These are phyloP conservation scores for Allophyes oxyacanthae DNA, from an alignment of 2,888 invertebrate genomes.

Conservation along the genomic window DNA sequence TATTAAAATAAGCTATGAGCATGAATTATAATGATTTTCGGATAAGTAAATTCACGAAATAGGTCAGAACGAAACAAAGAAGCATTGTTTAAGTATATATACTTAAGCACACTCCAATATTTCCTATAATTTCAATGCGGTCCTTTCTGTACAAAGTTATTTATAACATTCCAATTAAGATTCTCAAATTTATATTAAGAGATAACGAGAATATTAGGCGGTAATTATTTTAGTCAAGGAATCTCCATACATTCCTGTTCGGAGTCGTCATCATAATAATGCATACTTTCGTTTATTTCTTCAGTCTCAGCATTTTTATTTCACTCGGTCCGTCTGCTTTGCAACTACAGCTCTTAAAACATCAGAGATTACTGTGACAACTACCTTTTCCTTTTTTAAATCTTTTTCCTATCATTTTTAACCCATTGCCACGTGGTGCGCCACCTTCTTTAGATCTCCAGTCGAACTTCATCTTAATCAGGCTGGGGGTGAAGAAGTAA, in stretches of 20 bases:
- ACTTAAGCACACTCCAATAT: no score
- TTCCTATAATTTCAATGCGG: slow-evolving; percentile 12
- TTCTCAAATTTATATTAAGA: slow-evolving; percentile 47
- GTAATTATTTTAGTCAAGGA: slow-evolving; percentile 42
- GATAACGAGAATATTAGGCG: slow-evolving; percentile 46
- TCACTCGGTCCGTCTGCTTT: slow-evolving; percentile 75
- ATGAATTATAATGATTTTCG: no score
- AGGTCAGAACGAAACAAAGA: no score
- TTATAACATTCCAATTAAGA: slow-evolving; percentile 49
- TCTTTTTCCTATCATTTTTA: neutral
- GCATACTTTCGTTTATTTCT: slow-evolving; percentile 88
- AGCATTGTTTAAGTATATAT: no score
- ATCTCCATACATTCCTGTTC: slow-evolving; percentile 68
- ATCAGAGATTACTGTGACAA: slow-evolving; percentile 60
- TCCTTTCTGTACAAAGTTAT: slow-evolving; percentile 25
- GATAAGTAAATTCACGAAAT: no score
- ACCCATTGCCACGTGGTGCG: neutral
- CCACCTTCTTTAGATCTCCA: no score
- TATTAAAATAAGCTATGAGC: no score
- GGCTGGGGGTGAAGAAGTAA: no score
- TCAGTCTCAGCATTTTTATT: slow-evolving; percentile 83
- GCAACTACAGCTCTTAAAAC: slow-evolving; percentile 65
- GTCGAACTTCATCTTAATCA: no score
- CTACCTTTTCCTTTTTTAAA: slow-evolving; percentile 11
- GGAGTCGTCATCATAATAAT: slow-evolving; percentile 86